A percentile compares a stretch with the other conserved stretches of the same genome.
phyloP scores from a whole-genome alignment of 2,888 invertebrate genomes.

The Ischnura elegans region DNA sequence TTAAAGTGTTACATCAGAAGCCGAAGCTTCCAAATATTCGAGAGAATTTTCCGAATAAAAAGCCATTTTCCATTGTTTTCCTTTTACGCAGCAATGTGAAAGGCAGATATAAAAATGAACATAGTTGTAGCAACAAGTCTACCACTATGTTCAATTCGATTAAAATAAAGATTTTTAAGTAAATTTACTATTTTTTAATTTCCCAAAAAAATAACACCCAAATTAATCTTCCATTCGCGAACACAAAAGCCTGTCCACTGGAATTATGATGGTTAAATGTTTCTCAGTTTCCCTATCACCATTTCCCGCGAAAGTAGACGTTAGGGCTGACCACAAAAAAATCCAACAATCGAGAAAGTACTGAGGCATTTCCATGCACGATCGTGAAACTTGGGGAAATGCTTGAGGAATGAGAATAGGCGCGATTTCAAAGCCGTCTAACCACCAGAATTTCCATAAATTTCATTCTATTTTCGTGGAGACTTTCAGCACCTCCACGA shows the following conservation, averaged over 20 bases:
- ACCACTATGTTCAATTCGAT: no score
- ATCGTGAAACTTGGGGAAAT: not conserved
- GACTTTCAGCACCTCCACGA: not conserved
- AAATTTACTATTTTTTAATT: no score
- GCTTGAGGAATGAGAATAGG: not conserved
- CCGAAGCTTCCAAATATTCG: not conserved
- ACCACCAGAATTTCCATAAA: not conserved
- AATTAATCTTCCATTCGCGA: no score
- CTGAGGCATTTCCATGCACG: not conserved
- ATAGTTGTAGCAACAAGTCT: no score
- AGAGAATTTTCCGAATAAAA: no score
- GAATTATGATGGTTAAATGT: not conserved
- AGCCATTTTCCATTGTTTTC: no score
- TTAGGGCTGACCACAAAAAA: not conserved
- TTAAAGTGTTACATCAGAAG: not conserved
- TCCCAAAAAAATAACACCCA: no score
- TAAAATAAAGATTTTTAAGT: no score
- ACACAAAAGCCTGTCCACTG: no score
- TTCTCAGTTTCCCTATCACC: not conserved
- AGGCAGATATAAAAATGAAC: no score
- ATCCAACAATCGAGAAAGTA: not conserved
- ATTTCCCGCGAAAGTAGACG: not conserved
- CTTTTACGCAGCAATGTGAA: no score
- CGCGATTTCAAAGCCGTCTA: not conserved
- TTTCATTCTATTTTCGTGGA: not conserved